Conservation (phyloP, 2,888 invertebrate genomes). For the Ophonus ardosiacus region DNA sequence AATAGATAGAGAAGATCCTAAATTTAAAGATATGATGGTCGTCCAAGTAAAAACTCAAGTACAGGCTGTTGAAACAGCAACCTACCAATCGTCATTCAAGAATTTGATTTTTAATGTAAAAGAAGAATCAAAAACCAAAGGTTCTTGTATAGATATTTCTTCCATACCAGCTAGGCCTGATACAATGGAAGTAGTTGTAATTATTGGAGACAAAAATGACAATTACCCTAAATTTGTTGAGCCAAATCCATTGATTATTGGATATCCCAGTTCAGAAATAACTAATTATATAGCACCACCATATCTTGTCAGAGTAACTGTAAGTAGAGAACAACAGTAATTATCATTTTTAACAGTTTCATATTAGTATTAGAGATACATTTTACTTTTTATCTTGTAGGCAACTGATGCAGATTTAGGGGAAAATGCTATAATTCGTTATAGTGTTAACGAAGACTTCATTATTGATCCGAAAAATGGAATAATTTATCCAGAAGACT, state of each 20-base stretch:
- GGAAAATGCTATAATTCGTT: conserved; percentile 77
- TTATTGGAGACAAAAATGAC: conserved; percentile 79
- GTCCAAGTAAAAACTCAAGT: conserved; percentile 75
- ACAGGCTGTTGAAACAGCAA: not conserved
- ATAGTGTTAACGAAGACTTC: conserved; percentile 74
- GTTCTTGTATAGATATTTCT: conserved; percentile 76
- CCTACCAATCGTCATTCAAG: not conserved
- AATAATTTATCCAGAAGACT: conserved; percentile 77
- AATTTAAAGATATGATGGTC: conserved; percentile 76
- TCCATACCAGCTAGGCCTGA: conserved; percentile 74
- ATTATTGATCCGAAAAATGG: conserved; percentile 80
- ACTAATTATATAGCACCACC: conserved; percentile 75
- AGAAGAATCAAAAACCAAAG: conserved; percentile 73
- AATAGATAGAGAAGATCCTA: conserved; percentile 76
- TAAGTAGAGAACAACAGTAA: conserved; percentile 67
- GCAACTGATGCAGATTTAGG: conserved; percentile 79
- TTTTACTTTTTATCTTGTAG: conserved; percentile 62
- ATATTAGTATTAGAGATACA: not conserved
- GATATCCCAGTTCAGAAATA: conserved; percentile 76
- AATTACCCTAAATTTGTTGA: conserved; percentile 76
- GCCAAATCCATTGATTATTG: conserved; percentile 74
- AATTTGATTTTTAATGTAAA: not conserved
- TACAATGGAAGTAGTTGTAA: conserved; percentile 76
- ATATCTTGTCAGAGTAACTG: conserved; percentile 76
- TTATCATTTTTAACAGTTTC: conserved; percentile 66